A percentile compares a stretch with the other conserved stretches of the same genome.
Evolutionary conservation across 2,113 vertebrate genomes (phyloP).

Genomic region (Nansenia antarctica): DNA sequence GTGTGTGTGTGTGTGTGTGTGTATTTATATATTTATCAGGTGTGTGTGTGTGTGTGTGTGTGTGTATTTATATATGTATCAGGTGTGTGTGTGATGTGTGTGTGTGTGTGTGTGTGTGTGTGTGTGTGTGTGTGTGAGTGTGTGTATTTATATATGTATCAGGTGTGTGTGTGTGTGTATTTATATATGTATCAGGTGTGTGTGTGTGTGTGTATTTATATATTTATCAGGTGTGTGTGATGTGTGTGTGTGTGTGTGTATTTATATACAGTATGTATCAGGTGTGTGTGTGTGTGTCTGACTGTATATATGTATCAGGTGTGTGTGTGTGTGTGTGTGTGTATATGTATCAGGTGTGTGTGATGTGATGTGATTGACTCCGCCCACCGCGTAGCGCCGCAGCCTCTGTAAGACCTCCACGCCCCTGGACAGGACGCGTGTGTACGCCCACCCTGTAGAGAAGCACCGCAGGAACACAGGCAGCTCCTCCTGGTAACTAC

Average conservation of each 20-base stretch:
- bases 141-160: background rate
- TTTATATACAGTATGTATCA: background rate
- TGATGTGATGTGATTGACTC: background rate
- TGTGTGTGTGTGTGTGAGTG: background rate
- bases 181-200: background rate
- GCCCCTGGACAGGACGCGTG: slow-evolving; percentile 83
- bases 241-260: background rate
- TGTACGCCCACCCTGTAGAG: slow-evolving; percentile 89
- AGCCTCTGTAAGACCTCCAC: slow-evolving; percentile 93
- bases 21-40: no score
- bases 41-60: no score
- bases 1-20: no score
- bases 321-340: background rate
- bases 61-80: background rate
- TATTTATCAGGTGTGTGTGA: no score
- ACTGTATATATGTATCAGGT: no score
- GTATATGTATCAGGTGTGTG: background rate
- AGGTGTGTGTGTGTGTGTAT: background rate
- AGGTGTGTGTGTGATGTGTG: background rate
- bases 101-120: background rate
- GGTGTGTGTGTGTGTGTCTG: background rate
- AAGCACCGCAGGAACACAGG: slow-evolving; percentile 88
- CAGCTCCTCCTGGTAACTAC: slow-evolving; percentile 80
- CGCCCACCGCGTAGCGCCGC: slow-evolving; percentile 83
- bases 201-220: background rate